Conservation (phyloP, 2,797 vertebrate genomes). For the Tapera naevia region DNA sequence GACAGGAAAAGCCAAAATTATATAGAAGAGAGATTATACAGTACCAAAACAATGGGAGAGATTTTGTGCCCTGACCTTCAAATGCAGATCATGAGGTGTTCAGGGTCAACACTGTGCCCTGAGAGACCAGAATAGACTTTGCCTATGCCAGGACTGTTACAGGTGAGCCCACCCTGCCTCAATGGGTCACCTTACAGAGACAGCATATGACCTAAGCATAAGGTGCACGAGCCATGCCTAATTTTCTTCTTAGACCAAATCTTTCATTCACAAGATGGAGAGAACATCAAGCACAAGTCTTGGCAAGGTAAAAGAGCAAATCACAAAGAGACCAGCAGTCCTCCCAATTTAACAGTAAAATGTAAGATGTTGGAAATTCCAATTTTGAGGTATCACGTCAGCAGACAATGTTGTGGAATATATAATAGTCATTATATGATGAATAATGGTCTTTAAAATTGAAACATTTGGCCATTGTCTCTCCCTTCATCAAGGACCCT, state of each 20-base stretch:
- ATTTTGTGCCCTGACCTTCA: not conserved
- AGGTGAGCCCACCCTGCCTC: not conserved
- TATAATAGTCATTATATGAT: not conserved
- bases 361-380: not conserved
- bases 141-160: not conserved
- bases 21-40: not conserved
- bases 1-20: not conserved
- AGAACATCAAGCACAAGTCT: not conserved
- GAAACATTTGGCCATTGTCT: not conserved
- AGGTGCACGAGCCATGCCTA: accelerated
- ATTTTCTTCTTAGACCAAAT: not conserved
- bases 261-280: not conserved
- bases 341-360: not conserved
- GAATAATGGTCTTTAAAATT: not conserved
- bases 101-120: not conserved
- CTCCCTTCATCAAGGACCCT: not conserved
- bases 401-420: not conserved
- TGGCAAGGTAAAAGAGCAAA: not conserved
- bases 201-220: not conserved
- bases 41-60: not conserved
- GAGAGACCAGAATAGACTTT: not conserved
- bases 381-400: not conserved
- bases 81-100: not conserved
- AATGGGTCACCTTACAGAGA: accelerated
- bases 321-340: not conserved